Conservation (phyloP, 2,888 invertebrate genomes). For the Opisthograptis luteolata region DNA sequence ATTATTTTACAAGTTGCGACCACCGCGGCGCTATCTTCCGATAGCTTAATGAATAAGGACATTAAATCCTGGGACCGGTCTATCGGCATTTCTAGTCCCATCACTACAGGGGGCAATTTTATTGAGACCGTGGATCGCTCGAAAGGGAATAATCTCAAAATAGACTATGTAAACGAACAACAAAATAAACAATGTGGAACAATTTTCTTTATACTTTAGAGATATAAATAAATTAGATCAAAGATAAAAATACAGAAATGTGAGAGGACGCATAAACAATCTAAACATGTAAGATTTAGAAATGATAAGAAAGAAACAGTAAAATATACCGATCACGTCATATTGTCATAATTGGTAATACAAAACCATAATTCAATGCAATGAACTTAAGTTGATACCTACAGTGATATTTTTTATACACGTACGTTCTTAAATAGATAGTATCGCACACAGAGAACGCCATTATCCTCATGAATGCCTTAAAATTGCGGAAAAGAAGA, state of each 20-base stretch:
- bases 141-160: slow-evolving; percentile 43
- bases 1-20: slow-evolving; percentile 49
- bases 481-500: slow-evolving; percentile 7
- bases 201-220: slow-evolving; percentile 29
- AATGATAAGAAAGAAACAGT: slow-evolving; percentile 9
- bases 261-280: slow-evolving; percentile 22
- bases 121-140: slow-evolving; percentile 52
- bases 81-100: slow-evolving; percentile 50
- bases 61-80: slow-evolving; percentile 54
- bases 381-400: too few relatives aligned
- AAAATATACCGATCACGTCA: background rate
- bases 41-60: slow-evolving; percentile 70
- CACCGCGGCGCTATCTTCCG: slow-evolving; percentile 52
- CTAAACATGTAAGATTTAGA: slow-evolving; percentile 6
- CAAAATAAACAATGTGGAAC: slow-evolving; percentile 41
- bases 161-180: slow-evolving; percentile 41
- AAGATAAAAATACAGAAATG: slow-evolving; percentile 32
- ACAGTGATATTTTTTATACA: too few relatives aligned
- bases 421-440: too few relatives aligned
- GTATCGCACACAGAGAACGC: background rate
- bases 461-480: slow-evolving; percentile 3
- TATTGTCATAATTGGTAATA: background rate
- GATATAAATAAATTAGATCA: slow-evolving; percentile 34
- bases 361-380: too few relatives aligned
- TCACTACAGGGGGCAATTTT: slow-evolving; percentile 67